Evolutionary conservation across 2,113 vertebrate species (phyloP), one percentile per base, ranked within the genome.

Genomic region (Amphiprion ocellaris): DNA sequence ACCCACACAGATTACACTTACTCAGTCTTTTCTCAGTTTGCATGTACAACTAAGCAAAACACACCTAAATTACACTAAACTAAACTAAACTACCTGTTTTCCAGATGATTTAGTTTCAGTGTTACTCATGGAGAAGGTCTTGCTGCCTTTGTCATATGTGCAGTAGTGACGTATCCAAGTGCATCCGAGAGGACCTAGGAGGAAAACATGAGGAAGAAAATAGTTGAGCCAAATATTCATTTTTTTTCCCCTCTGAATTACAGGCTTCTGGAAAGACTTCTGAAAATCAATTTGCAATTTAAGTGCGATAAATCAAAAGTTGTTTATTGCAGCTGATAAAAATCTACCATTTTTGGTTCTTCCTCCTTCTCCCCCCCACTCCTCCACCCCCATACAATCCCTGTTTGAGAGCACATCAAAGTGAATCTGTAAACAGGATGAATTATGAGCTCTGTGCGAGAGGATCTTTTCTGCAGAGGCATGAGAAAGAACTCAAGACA

Each of bases 131-230:
- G 95, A 95, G 78, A 99, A 99, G 37, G 96, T 96, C 89, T 98
- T 99, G 90, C 94, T 97, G 87, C 95, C 95, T 90, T 98, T 99
- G 69, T 98, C 97, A 0, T 99, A 99, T 0, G 96, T 97, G 91
- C 98, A 99, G 89, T 99, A 99, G 92, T 99, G 97, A 72, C 98
- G 97, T 19, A 93, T 93, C 98, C 98, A 99, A 0, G 97, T 96
- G 93, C 97, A 99, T 59, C 98, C 98, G 82, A 99, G 95, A 2
- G 97, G 98, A 89, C 98, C 98, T 99, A 47, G 47, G 66, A 82
- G 54, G 16, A 53, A 90, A 60, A 66, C 23, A 77, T 10, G 50
- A 41, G 54, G 17, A 70, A 55, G 61, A 77, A 84, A 70, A 72
- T 12, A 37, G 61, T 33, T 12, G 46, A 63, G 52, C 49, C 61